phyloP scores from a whole-genome alignment of 37 sponge, comb jelly and placozoan genomes.

The Diacarnus erythraeanus region DNA sequence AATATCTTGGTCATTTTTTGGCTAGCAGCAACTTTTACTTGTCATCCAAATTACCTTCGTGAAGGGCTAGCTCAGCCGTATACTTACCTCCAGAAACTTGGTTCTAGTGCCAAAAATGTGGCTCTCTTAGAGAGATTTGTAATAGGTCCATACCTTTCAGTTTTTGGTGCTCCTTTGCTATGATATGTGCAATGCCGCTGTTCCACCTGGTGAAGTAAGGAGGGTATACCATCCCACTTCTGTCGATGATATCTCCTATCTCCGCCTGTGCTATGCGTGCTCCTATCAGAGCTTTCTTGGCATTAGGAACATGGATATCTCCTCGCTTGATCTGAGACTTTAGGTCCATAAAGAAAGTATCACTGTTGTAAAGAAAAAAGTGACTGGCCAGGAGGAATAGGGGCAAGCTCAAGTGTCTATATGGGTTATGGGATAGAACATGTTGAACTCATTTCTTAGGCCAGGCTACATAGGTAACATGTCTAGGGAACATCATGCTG shows the following conservation, averaged over 20 bases:
- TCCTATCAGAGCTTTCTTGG: constrained; percentile 42
- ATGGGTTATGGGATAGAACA: too few relatives aligned
- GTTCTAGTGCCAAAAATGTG: too few relatives aligned
- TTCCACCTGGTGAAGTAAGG: constrained; percentile 69
- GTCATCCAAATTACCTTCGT: too few relatives aligned
- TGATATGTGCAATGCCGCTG: constrained; percentile 50
- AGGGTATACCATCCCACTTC: constrained; percentile 48
- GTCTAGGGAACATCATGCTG: too few relatives aligned
- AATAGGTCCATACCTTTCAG: constrained; percentile 70
- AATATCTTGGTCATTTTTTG: too few relatives aligned
- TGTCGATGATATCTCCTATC: constrained; percentile 36
- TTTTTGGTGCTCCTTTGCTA: constrained; percentile 65
- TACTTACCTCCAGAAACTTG: too few relatives aligned
- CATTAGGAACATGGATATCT: constrained; percentile 35
- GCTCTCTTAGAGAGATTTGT: background rate
- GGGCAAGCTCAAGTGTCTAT: too few relatives aligned
- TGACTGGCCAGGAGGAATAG: background rate
- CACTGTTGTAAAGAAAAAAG: constrained; percentile 30
- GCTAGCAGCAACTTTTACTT: too few relatives aligned
- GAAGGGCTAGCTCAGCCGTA: too few relatives aligned
- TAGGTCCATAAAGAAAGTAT: constrained; percentile 63
- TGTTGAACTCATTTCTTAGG: background rate
- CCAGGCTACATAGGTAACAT: too few relatives aligned
- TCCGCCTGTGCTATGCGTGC: constrained; percentile 65
- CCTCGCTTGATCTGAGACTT: constrained; percentile 54